These are phyloP conservation scores for Heteropelma amictum DNA, from an alignment of 2,888 invertebrate species.

Conservation along the genomic window DNA sequence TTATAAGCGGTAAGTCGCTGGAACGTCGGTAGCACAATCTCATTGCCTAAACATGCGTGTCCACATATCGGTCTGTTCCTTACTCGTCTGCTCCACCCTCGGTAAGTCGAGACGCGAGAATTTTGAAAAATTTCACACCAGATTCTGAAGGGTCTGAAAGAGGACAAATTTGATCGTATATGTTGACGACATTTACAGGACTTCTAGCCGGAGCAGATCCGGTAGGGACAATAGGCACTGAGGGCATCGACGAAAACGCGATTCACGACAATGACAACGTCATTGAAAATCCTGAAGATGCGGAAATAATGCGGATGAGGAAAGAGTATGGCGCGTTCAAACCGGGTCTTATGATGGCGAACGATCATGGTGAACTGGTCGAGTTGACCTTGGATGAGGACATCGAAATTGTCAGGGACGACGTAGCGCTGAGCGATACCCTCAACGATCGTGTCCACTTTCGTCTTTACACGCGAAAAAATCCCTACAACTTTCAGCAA, in stretches of 20 bases:
- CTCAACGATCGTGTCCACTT: conserved; percentile 60
- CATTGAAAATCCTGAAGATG: background rate
- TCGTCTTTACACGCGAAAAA: conserved; percentile 62
- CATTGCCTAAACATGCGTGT: conserved; percentile 60
- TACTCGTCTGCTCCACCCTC: conserved; percentile 55
- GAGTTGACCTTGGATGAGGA: conserved; percentile 39
- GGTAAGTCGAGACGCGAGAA: conserved; percentile 61
- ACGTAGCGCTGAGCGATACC: background rate
- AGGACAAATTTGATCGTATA: background rate
- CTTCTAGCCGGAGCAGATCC: conserved; percentile 44
- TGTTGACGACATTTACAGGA: conserved; percentile 13
- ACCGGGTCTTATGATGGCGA: conserved; percentile 51
- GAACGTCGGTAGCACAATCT: conserved; percentile 40
- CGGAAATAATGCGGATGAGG: conserved; percentile 1
- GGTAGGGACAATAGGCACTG: conserved; percentile 21
- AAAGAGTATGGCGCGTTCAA: conserved; percentile 50
- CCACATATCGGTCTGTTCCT: conserved; percentile 56
- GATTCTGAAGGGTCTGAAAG: background rate
- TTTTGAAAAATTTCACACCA: background rate
- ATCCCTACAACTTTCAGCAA: conserved; percentile 33
- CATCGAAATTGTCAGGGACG: background rate
- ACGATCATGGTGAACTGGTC: conserved; percentile 58
- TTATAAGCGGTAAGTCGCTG: conserved; percentile 60
- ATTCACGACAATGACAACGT: conserved; percentile 4
- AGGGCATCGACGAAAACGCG: conserved; percentile 7